Base-by-base conservation (phyloP, 2,888 invertebrate genomes). In the Apamea crenata region DNA sequence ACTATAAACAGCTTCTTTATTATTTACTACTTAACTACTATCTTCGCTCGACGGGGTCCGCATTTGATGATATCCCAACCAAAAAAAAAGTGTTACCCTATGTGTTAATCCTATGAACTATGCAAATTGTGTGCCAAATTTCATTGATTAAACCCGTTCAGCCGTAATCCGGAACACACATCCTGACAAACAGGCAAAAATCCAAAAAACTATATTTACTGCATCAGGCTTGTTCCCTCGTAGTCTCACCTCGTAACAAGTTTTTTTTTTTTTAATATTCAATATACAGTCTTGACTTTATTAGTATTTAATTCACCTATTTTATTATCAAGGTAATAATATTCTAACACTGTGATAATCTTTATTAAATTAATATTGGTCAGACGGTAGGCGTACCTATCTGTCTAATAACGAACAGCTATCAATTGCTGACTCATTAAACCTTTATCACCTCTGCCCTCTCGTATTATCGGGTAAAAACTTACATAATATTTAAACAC, bases 391-490 rank as follows among this genome's bases (percentile, higher is more conserved):
- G 16, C 16, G 47, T 65, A 82, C 18, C 3, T 77, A 70, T 50
- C 21, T 50, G 18, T 36, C 3, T 29, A 44, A 69, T 40, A 69
- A 69, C 25, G n/a, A 76, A 44, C 44, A 77, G 44, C 18, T 61
- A 63, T 68, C 36, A 44, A 82, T 32, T 53, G 29, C 53, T 56
- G 77, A 53, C 14, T 61, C 36, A 18, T 50, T 61, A 14, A 36
- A 25, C 18, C 18, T 61, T 40, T 40, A 72, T 79, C 68, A 79
- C 63, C 80, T 82, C 29, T 73, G 63, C 56, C 36, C 80, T 78
- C 7, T 1, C 1, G 7, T 21, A 29, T 44, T 69, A 69, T 79
- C 80, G 36, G 56, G 18, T 50, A 82, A 84, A 83, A 83, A 73
- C 32, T 82, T 59, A 50, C 10, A 18, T 40, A 65, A 29, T 29